phyloP scores from a whole-genome alignment of 2,113 vertebrate species.

The Paramisgurnus dabryanus region DNA sequence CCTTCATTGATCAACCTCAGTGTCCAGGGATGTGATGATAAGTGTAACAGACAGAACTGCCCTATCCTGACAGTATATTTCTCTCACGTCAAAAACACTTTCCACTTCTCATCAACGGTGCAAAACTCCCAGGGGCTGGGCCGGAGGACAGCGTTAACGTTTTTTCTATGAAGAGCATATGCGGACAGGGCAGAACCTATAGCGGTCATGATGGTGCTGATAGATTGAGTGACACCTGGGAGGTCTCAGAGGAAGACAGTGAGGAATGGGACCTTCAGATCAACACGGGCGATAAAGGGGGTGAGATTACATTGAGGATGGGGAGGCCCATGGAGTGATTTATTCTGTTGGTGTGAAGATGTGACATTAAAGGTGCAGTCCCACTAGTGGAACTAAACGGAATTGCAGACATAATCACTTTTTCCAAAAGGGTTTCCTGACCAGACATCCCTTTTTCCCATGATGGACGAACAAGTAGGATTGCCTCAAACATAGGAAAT shows the following conservation, averaged over 20 bases:
- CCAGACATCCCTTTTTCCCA: not conserved
- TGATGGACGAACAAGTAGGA: not conserved
- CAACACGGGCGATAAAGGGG: not conserved
- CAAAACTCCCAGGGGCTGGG: constrained; percentile 14
- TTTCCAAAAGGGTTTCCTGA: not conserved
- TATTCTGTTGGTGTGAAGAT: not conserved
- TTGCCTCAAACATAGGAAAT: no score
- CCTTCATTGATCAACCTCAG: constrained; percentile 47
- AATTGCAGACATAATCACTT: not conserved
- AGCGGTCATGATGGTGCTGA: constrained; percentile 15
- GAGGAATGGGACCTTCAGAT: constrained; percentile 15
- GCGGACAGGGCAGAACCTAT: not conserved
- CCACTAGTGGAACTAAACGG: not conserved
- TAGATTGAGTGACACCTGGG: not conserved
- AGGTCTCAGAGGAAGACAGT: constrained; percentile 1
- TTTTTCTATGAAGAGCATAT: constrained; percentile 23
- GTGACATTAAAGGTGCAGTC: not conserved
- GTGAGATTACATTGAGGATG: not conserved
- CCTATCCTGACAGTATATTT: constrained; percentile 35
- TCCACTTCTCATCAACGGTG: not conserved
- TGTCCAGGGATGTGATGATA: constrained; percentile 44
- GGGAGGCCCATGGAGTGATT: not conserved
- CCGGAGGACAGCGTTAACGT: constrained; percentile 37
- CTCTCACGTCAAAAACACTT: constrained; percentile 36
- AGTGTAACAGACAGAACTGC: constrained; percentile 30